Evolutionary conservation across 2,797 vertebrate species (phyloP), one percentile per base, ranked within the genome.

Genomic region (Platyrinchus mystaceus): DNA sequence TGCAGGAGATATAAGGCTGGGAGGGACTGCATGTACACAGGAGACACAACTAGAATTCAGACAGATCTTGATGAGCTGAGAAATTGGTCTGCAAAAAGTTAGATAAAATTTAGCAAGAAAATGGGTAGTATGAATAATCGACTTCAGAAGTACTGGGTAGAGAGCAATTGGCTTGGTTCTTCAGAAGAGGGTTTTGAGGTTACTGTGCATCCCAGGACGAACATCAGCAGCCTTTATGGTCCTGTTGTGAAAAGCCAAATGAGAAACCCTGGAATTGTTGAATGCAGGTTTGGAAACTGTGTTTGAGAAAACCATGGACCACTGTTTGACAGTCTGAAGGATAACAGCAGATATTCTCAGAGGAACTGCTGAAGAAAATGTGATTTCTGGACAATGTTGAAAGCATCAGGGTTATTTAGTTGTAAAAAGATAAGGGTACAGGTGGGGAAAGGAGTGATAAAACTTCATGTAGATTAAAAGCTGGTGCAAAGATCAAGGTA

Each of bases 381-480:
- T 52, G 63, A 80, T 93, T 91, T 95, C 64, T 89, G 58, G 41
- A 36, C 53, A 68, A 46, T 28, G 64, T 56, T 84, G 67, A 95
- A 96, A 89, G 55, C 63, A 47, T 32, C 1, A 1, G 18, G 16
- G 23, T 89, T 92, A 75, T 92, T 70, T 83, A 79, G 34, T 32
- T 89, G n/a, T 82, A 87, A 73, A 92, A 87, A 76, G 43, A 46
- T 89, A 84, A 90, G 41, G 12, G 47, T 44, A 82, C 34, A 74
- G 26, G 26, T 74, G 47, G 46, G 63, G 49, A 92, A 95, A 83
- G 28, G 21, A 70, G 49, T 0, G 12, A 76, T 67, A 84, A 87
- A 89, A 68, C 41, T 89, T 94, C 39, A 49, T 71, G 30, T 46
- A 84, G 46, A 36, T 94, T 89, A 81, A 92, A 89, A 77, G 58